Conservation (phyloP, 2,888 invertebrate species). For the Lepidocyrtoides sp. region DNA sequence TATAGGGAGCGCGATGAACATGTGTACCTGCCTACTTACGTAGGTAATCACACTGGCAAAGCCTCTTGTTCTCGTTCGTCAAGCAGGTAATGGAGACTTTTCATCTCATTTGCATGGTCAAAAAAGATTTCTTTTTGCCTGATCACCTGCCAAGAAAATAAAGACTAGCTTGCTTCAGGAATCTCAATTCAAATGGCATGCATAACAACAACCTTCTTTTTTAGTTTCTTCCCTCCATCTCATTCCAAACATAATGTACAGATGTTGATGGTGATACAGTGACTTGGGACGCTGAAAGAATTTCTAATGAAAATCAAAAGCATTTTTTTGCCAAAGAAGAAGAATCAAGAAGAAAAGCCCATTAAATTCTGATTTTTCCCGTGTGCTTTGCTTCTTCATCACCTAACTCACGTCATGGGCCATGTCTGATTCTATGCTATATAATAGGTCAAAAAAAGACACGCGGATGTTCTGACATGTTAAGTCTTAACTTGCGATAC, state of each 20-base stretch:
- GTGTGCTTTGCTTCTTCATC: background rate
- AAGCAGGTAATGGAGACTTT: conserved; percentile 76
- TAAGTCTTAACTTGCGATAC: conserved; percentile 53
- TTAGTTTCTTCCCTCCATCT: background rate
- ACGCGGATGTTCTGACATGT: background rate
- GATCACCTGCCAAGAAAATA: conserved; percentile 80
- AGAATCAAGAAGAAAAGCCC: conserved; percentile 59
- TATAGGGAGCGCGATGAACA: background rate
- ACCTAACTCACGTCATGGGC: background rate
- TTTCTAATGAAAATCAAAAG: conserved; percentile 74
- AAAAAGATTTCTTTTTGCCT: conserved; percentile 52
- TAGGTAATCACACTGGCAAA: conserved; percentile 60
- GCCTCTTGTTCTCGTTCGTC: background rate
- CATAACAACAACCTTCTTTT: conserved; percentile 17
- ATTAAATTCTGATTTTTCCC: conserved; percentile 74
- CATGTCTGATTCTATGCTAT: background rate
- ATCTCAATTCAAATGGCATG: conserved; percentile 72
- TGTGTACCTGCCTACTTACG: conserved; percentile 38
- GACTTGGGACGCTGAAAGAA: conserved; percentile 74
- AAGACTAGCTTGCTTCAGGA: conserved; percentile 68
- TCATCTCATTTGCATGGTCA: conserved; percentile 82
- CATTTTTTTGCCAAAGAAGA: conserved; percentile 10
- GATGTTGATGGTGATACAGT: conserved; percentile 73
- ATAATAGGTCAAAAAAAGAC: conserved; percentile 57
- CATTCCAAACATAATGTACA: background rate